A percentile compares a stretch with the other conserved stretches of the same genome.
These are phyloP conservation scores for Scomber japonicus DNA, from an alignment of 2,113 vertebrate genomes.

Conservation along the genomic window DNA sequence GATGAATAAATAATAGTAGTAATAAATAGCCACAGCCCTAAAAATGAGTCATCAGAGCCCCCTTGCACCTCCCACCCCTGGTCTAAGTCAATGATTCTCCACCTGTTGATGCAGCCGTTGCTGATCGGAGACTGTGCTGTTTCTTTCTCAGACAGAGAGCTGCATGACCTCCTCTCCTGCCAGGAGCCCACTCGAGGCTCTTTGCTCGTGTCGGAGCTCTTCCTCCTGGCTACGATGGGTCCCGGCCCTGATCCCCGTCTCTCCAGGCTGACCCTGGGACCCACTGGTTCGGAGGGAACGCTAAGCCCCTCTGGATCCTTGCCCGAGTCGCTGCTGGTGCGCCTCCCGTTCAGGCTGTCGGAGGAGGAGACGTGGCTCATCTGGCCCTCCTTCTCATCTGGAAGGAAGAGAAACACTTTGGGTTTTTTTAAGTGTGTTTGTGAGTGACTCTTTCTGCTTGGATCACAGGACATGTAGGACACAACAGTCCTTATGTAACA, in stretches of 20 bases:
- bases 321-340: conserved; percentile 76
- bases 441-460: too few species aligned
- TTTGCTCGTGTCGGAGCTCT: conserved; percentile 63
- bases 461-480: too few species aligned
- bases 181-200: conserved; percentile 52
- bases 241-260: conserved; percentile 64
- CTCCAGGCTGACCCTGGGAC: conserved; percentile 31
- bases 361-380: conserved; percentile 82
- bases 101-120: conserved; percentile 79
- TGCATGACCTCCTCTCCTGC: conserved; percentile 72
- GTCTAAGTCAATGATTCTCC: not conserved
- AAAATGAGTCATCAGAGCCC: too few species aligned
- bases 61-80: too few species aligned
- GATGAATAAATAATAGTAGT: not conserved
- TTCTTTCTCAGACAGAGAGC: conserved; percentile 77
- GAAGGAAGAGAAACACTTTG: not conserved
- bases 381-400: conserved; percentile 78
- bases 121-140: conserved; percentile 24
- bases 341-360: conserved; percentile 80
- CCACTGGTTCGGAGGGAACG: conserved; percentile 2
- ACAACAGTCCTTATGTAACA: too few species aligned
- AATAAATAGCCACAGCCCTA: too few species aligned
- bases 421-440: too few species aligned
- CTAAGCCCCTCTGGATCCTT: conserved; percentile 59
- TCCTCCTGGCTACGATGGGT: conserved; percentile 62